Evolutionary conservation across 2,888 invertebrate genomes (phyloP), one percentile per base, ranked within the genome.

Genomic region (Brachypalpus laphriformis): DNA sequence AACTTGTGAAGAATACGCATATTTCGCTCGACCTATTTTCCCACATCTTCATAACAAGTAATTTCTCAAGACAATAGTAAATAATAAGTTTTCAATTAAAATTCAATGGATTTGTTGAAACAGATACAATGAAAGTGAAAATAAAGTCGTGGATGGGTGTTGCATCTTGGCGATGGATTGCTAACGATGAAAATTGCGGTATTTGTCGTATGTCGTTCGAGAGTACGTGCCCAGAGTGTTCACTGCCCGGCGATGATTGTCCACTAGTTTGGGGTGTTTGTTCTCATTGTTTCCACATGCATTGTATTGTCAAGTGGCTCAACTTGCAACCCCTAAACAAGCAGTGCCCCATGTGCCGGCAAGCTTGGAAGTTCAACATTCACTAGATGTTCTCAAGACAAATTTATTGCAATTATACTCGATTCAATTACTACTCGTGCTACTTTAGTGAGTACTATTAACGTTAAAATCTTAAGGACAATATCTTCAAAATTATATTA

Each of bases 191-290:
- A 92, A 99, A 98, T 91, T 98, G 98, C 91, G 99, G 99, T 78
- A 99, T 99, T 91, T 99, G 99, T 93, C 96, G 99, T 86, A 98
- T 99, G 97, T 96, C 99, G 59, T 99, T 99, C 93, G 99, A 99
- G 92, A 98, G 97, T 89, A 98, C 98, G 91, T 99, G 99, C 91
- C 98, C 98, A 1, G 99, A 99, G 92, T 99, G 99, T 93, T 98
- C 98, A 92, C 93, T 98, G 87, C 99, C 99, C 20, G 99, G 99
- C 63, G 99, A 99, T 93, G 98, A 99, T 93, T 99, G 99, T 91
- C 99, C 99, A 11, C 92, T 99, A 91, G 99, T 99, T 87, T 99
- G 98, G 98, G 99, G 99, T 82, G 96, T 97, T 90, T 99, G 99
- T 92, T 97, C 98, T 7, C 99, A 99, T 93, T 99, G 99, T 93